These are phyloP conservation scores for Sesia bembeciformis DNA, from an alignment of 2,888 invertebrate species.

Conservation along the genomic window DNA sequence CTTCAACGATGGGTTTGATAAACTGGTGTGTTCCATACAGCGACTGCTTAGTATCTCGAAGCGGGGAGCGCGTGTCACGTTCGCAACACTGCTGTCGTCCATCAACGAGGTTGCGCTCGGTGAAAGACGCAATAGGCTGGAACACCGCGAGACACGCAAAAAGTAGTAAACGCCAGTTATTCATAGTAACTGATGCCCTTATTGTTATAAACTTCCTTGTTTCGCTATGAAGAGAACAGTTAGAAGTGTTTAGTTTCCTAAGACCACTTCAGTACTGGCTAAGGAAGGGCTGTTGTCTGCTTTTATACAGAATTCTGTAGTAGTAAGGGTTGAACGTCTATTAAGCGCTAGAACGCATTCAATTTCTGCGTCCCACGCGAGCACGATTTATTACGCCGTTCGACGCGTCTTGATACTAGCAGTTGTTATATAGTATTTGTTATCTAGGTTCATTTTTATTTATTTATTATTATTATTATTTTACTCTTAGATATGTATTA, in stretches of 20 bases:
- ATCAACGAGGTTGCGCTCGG: constrained; percentile 50
- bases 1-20: constrained; percentile 13
- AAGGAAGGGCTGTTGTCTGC: constrained; percentile 13
- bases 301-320: constrained; percentile 41
- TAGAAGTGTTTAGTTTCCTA: constrained; percentile 11
- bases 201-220: constrained; percentile 24
- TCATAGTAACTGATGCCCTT: constrained; percentile 60
- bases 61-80: constrained; percentile 9
- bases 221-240: constrained; percentile 36
- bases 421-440: not conserved
- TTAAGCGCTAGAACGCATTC: constrained; percentile 64
- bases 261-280: constrained; percentile 52
- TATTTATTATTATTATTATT: too few species aligned
- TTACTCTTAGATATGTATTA: too few species aligned
- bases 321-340: constrained; percentile 40
- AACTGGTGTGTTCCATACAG: constrained; percentile 20
- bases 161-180: constrained; percentile 65
- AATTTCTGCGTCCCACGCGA: constrained; percentile 56
- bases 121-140: constrained; percentile 45
- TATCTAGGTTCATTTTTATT: too few species aligned
- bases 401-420: constrained; percentile 21
- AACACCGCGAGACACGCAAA: constrained; percentile 55
- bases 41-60: constrained; percentile 21
- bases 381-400: constrained; percentile 9
- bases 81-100: constrained; percentile 51